Evolutionary conservation across 2,888 invertebrate species (phyloP).

Genomic region (Calliscelio sp.): DNA sequence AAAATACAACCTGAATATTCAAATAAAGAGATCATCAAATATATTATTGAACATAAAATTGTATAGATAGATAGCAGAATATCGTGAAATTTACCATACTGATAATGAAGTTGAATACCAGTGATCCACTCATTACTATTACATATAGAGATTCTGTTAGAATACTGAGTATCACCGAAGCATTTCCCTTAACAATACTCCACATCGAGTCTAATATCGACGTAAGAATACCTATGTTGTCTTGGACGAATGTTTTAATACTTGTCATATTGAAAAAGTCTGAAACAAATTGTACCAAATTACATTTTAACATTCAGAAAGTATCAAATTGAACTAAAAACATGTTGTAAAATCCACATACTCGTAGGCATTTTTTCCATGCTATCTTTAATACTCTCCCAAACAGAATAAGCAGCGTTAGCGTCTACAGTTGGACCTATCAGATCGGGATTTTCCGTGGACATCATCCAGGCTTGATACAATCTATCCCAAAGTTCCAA

Average conservation of each 20-base stretch:
- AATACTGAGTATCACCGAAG: conserved; percentile 93
- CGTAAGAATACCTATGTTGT: conserved; percentile 95
- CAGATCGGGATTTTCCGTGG: conserved; percentile 87
- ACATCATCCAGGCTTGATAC: conserved; percentile 96
- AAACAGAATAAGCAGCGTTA: conserved; percentile 88
- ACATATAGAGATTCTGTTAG: conserved; percentile 95
- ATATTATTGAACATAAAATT: conserved; percentile 78
- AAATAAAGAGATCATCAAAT: no score
- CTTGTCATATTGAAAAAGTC: conserved; percentile 84
- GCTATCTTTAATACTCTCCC: conserved; percentile 90
- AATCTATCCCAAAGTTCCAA: conserved; percentile 97
- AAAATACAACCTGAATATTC: conserved; percentile 99
- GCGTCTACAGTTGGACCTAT: conserved; percentile 91
- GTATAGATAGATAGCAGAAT: no score
- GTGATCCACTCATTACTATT: conserved; percentile 95
- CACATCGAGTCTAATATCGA: conserved; percentile 95
- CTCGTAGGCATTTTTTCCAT: conserved; percentile 91
- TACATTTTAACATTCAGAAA: no score
- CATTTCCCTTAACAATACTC: conserved; percentile 96
- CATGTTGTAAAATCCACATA: conserved; percentile 85
- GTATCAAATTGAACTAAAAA: no score
- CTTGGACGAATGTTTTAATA: conserved; percentile 93
- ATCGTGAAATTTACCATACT: conserved; percentile 91
- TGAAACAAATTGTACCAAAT: background rate
- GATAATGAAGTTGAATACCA: conserved; percentile 94